These are phyloP conservation scores for Phrynocephalus vlangalii DNA, from an alignment of 2,797 vertebrate species.

Conservation along the genomic window DNA sequence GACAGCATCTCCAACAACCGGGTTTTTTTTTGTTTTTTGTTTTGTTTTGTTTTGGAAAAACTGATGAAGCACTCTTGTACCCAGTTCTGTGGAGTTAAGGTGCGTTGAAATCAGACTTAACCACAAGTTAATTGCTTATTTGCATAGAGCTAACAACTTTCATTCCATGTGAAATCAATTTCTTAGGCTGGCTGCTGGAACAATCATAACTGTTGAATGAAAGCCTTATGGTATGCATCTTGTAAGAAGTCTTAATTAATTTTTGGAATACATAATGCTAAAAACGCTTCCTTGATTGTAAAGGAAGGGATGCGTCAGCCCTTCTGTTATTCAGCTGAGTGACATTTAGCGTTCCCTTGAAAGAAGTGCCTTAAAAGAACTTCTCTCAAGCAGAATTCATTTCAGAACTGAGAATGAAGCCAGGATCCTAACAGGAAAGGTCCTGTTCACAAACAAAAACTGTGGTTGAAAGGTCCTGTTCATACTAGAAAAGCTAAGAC, in stretches of 20 bases:
- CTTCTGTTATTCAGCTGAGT: conserved; percentile 4
- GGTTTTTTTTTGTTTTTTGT: neutral
- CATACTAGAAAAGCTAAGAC: conserved; percentile 12
- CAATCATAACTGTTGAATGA: neutral
- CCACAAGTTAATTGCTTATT: neutral
- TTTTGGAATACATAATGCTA: neutral
- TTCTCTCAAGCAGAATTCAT: neutral
- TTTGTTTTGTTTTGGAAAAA: neutral
- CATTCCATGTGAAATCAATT: neutral
- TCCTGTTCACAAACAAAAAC: neutral
- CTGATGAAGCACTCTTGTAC: neutral
- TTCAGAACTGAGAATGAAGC: neutral
- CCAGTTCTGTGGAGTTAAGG: neutral
- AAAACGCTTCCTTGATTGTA: conserved; percentile 4
- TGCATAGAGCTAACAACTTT: neutral
- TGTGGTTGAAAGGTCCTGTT: too few species aligned
- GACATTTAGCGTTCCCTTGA: neutral
- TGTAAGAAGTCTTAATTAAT: neutral
- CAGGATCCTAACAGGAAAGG: neutral
- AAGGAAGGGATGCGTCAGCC: neutral
- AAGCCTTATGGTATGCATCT: neutral
- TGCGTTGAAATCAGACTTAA: neutral
- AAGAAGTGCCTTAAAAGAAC: neutral
- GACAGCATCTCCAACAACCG: neutral
- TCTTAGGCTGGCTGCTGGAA: neutral